A percentile compares a stretch with the other conserved stretches of the same genome.
phyloP scores from a whole-genome alignment of 1,140 invertebrate species.

The Lordiphosa clarofinis region DNA sequence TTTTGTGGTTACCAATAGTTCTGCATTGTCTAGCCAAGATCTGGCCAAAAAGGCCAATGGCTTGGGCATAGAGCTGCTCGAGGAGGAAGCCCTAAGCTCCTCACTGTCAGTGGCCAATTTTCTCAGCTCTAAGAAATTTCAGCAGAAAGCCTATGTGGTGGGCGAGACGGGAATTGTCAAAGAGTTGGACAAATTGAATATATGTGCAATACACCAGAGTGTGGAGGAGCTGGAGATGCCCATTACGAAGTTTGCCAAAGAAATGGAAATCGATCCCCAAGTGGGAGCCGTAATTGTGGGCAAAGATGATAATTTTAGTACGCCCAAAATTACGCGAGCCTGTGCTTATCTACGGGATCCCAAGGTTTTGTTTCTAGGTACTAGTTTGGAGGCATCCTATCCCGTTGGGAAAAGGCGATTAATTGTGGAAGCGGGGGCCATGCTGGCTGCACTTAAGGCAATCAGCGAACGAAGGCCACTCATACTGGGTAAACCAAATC shows the following conservation, averaged over 20 bases:
- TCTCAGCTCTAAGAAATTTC: slow-evolving; percentile 32
- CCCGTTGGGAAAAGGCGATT: slow-evolving; percentile 33
- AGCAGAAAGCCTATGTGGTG: slow-evolving; percentile 40
- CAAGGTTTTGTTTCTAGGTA: slow-evolving; percentile 37
- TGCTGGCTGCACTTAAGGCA: slow-evolving; percentile 37
- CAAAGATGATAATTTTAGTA: slow-evolving; percentile 42
- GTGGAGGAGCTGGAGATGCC: neutral
- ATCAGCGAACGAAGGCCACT: slow-evolving; percentile 32
- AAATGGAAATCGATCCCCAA: slow-evolving; percentile 35
- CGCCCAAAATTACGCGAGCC: slow-evolving; percentile 28
- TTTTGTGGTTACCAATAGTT: slow-evolving; percentile 42
- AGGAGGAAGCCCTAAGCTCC: slow-evolving; percentile 13
- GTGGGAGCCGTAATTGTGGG: slow-evolving; percentile 53
- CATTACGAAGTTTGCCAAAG: slow-evolving; percentile 18
- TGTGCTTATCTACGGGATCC: slow-evolving; percentile 33
- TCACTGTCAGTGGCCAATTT: slow-evolving; percentile 28
- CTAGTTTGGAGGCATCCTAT: slow-evolving; percentile 38
- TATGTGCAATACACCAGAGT: slow-evolving; percentile 2
- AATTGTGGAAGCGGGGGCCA: slow-evolving; percentile 40
- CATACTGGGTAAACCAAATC: slow-evolving; percentile 61
- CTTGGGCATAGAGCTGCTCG: slow-evolving; percentile 16
- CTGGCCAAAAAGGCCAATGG: slow-evolving; percentile 26
- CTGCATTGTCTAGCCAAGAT: neutral
- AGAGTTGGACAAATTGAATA: slow-evolving; percentile 22
- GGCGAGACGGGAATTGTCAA: slow-evolving; percentile 33